Evolutionary conservation across 2,888 invertebrate genomes (phyloP).

Genomic region (Emmelina monodactyla): DNA sequence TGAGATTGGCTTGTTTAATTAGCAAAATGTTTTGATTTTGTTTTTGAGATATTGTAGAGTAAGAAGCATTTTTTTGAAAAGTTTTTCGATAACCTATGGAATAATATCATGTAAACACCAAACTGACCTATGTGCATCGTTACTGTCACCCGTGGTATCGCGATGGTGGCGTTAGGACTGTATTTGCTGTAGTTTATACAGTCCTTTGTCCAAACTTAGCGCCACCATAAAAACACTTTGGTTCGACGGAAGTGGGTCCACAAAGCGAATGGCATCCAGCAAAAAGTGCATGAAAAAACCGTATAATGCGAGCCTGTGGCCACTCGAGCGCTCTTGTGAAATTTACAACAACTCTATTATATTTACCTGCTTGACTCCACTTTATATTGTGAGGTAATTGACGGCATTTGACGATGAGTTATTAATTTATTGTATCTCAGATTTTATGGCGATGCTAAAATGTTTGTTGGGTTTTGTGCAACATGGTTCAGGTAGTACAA

Average conservation of each 20-base stretch:
- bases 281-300: slow-evolving; percentile 53
- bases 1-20: too few relatives aligned
- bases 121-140: too few relatives aligned
- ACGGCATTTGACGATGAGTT: slow-evolving; percentile 60
- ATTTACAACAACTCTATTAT: slow-evolving; percentile 65
- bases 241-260: slow-evolving; percentile 57
- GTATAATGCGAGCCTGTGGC: slow-evolving; percentile 51
- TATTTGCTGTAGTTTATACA: slow-evolving; percentile 27
- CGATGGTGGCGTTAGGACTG: slow-evolving; percentile 36
- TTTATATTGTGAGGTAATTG: slow-evolving; percentile 58
- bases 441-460: slow-evolving; percentile 62
- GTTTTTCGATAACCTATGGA: too few relatives aligned
- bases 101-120: too few relatives aligned
- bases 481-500: slow-evolving; percentile 1
- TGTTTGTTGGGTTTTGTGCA: slow-evolving; percentile 20
- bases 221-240: slow-evolving; percentile 57
- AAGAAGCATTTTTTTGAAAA: too few relatives aligned
- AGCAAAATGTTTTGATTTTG: too few relatives aligned
- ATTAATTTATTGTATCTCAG: slow-evolving; percentile 61
- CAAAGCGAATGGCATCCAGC: slow-evolving; percentile 57
- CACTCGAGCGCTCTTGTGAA: slow-evolving; percentile 52
- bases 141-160: too few relatives aligned
- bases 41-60: too few relatives aligned
- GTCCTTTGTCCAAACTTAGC: slow-evolving; percentile 51
- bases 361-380: slow-evolving; percentile 58